These are phyloP conservation scores for Caligus rogercresseyi DNA, from an alignment of 1,140 invertebrate genomes.

Conservation along the genomic window DNA sequence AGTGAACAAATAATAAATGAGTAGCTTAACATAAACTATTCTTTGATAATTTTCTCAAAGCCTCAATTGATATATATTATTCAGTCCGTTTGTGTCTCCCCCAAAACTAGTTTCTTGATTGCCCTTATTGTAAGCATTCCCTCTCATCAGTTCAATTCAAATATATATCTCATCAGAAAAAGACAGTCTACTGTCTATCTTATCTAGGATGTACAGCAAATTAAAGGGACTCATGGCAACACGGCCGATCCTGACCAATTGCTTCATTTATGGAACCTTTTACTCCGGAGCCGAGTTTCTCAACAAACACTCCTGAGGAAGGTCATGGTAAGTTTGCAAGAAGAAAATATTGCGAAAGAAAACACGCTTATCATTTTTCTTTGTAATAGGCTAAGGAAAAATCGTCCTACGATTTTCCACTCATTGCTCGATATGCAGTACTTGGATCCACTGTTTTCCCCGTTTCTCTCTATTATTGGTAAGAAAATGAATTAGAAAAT, in stretches of 20 bases:
- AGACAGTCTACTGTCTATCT: not conserved
- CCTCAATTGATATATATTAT: too few species aligned
- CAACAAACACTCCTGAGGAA: slow-evolving; percentile 49
- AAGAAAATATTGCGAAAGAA: slow-evolving; percentile 20
- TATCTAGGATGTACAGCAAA: slow-evolving; percentile 12
- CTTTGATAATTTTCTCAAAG: too few species aligned
- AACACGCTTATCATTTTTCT: slow-evolving; percentile 22
- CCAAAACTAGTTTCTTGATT: too few species aligned
- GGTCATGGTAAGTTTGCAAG: slow-evolving; percentile 35
- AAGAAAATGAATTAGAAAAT: slow-evolving; percentile 25
- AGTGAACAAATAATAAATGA: too few species aligned
- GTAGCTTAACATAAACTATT: too few species aligned
- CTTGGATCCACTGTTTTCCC: slow-evolving; percentile 41
- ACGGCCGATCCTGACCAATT: slow-evolving; percentile 47
- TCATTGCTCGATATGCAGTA: slow-evolving; percentile 38
- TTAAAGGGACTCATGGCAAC: slow-evolving; percentile 27
- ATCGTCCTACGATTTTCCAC: slow-evolving; percentile 35
- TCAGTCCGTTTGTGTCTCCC: too few species aligned
- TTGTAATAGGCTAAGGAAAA: slow-evolving; percentile 29
- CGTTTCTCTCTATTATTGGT: slow-evolving; percentile 43
- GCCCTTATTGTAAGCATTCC: too few species aligned
- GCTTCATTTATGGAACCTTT: slow-evolving; percentile 48
- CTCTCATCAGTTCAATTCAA: too few species aligned
- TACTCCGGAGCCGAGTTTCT: slow-evolving; percentile 54
- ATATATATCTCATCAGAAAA: too few species aligned